phyloP scores from a whole-genome alignment of 2,113 vertebrate species.

The Nipponia nippon region DNA sequence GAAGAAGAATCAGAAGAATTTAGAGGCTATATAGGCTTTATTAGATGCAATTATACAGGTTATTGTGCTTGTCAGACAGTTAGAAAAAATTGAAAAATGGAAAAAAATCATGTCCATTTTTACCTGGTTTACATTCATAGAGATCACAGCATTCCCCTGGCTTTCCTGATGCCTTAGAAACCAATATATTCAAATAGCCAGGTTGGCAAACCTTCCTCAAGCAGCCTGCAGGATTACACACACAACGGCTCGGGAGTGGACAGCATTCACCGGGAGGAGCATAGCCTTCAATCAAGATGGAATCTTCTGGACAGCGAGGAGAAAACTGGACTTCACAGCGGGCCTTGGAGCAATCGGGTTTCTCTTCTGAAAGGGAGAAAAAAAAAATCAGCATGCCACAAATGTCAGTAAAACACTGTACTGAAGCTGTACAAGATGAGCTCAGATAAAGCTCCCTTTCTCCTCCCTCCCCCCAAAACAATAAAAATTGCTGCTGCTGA shows the following conservation, averaged over 20 bases:
- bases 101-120: not conserved
- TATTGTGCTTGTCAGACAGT: not conserved
- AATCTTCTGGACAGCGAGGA: conserved; percentile 89
- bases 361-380: conserved; percentile 82
- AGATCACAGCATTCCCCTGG: conserved; percentile 91
- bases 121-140: conserved; percentile 93
- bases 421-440: not conserved
- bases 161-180: conserved; percentile 88
- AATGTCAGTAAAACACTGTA: not conserved
- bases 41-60: not conserved
- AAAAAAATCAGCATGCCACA: conserved; percentile 51
- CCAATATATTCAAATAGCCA: conserved; percentile 87
- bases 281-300: conserved; percentile 88
- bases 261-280: conserved; percentile 89
- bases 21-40: not conserved
- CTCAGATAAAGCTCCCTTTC: not conserved
- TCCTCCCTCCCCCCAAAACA: not conserved
- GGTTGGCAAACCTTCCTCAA: conserved; percentile 90
- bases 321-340: conserved; percentile 92
- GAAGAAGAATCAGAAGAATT: not conserved
- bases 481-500: not conserved
- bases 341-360: conserved; percentile 87
- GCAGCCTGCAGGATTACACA: conserved; percentile 87
- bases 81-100: not conserved
- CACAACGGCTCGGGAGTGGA: conserved; percentile 87